Percentiles rank a stretch among this genome's conserved stretches.
Evolutionary conservation across 2,888 invertebrate species (phyloP).

Genomic region (Actias luna): DNA sequence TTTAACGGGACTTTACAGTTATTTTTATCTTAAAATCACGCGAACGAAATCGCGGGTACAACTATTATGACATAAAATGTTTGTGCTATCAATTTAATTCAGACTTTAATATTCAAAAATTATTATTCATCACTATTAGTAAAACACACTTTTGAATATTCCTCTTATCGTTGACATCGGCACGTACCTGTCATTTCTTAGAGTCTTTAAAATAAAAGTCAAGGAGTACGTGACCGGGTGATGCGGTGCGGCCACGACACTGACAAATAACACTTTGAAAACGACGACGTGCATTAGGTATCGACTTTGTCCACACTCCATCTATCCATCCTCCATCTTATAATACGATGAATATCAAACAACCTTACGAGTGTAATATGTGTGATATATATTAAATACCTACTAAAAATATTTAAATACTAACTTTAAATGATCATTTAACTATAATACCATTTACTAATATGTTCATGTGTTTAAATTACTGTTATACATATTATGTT

Average conservation of each 20-base stretch:
- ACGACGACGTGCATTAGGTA: conserved; percentile 3
- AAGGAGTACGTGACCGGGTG: conserved; percentile 9
- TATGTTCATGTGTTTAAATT: too few species aligned
- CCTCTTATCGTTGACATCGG: conserved; percentile 5
- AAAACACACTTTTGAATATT: neutral
- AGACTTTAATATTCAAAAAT: neutral
- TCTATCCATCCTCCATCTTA: too few species aligned
- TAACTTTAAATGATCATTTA: too few species aligned
- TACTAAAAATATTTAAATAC: too few species aligned
- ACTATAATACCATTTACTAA: too few species aligned
- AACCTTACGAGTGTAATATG: too few species aligned
- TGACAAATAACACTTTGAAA: conserved; percentile 9
- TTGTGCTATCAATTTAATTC: neutral
- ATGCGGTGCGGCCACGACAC: neutral
- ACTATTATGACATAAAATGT: neutral
- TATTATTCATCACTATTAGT: neutral
- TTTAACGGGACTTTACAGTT: too few species aligned
- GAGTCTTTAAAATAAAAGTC: conserved; percentile 9
- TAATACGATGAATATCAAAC: neutral
- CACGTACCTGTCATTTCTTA: conserved; percentile 8
- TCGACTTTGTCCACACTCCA: neutral
- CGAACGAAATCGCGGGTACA: too few species aligned
- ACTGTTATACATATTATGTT: too few species aligned
- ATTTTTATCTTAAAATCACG: too few species aligned
- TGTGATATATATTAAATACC: too few species aligned